Conservation (phyloP, 2,797 vertebrate species). For the Anomalospiza imberbis region DNA sequence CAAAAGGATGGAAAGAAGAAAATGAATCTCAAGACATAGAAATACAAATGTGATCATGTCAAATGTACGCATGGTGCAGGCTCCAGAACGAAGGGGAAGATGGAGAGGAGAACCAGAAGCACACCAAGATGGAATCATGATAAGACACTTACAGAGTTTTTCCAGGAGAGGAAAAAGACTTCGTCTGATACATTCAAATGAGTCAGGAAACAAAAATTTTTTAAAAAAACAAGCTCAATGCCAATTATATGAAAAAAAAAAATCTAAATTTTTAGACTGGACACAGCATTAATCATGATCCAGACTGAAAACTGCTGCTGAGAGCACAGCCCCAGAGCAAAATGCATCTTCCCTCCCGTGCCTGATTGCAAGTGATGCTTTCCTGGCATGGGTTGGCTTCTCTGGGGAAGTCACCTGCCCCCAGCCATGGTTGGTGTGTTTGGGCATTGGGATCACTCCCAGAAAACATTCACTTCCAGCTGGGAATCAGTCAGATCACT, state of each 20-base stretch:
- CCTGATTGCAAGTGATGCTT: neutral
- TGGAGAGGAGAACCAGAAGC: neutral
- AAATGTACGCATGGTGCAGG: neutral
- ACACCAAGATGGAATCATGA: neutral
- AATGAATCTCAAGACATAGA: neutral
- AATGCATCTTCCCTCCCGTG: neutral
- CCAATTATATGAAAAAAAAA: too few species aligned
- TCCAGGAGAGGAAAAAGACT: neutral
- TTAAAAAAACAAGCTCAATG: neutral
- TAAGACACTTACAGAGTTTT: neutral
- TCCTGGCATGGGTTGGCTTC: neutral
- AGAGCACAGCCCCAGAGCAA: neutral
- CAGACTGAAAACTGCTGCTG: accelerated
- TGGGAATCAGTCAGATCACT: neutral
- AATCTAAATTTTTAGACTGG: neutral
- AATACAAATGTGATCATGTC: neutral
- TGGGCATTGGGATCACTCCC: neutral
- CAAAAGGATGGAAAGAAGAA: neutral
- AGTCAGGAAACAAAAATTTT: neutral
- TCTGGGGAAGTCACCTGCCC: neutral
- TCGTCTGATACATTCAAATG: neutral
- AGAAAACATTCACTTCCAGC: neutral
- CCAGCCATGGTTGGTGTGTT: neutral
- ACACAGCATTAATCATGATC: neutral
- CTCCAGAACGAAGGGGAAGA: neutral